Evolutionary conservation across 2,888 invertebrate genomes (phyloP), one percentile per base, ranked within the genome.

Genomic region (Diplolepis rosae): DNA sequence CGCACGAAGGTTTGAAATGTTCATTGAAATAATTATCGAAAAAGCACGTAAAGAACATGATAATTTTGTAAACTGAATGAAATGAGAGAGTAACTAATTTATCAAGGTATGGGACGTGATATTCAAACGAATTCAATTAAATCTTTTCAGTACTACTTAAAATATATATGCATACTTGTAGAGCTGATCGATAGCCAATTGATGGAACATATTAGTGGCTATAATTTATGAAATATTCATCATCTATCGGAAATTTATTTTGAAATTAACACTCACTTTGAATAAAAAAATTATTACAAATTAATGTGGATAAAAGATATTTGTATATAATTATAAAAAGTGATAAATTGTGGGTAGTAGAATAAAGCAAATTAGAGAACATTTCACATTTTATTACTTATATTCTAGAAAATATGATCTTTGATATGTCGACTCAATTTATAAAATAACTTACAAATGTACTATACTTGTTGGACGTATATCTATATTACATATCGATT

Each of bases 371-470:
- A 28, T 28, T 71, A 65, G 42, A 68, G 70, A 54, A 68, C 66
- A 54, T 71, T 72, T 72, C 74, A 77, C 69, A 52, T 72, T 80
- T 80, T 80, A 81, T 81, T 75, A 66, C 82, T 81, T 81, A 82
- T 75, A 54, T 68, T 80, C 83, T 84, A 84, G 78, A 83, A 84
- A 84, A 84, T 84, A 84, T 80, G 74, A 81, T 83, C 81, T 83
- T 81, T 83, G 84, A 85, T 84, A 85, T 84, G 84, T 85, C 80
- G 82, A 83, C 77, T 81, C 81, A 80, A 82, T 80, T 84, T 83
- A 83, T 82, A 82, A 82, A 83, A 82, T 81, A 83, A 83, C 74
- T 83, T 80, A 78, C 79, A 79, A 79, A 82, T 76, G 79, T n/a
- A 81, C 79, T 79, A 80, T 81, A 77, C 72, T 72, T 77, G 48